Conservation (phyloP, 2,797 vertebrate species). For the Stomatorhinus walkeri region DNA sequence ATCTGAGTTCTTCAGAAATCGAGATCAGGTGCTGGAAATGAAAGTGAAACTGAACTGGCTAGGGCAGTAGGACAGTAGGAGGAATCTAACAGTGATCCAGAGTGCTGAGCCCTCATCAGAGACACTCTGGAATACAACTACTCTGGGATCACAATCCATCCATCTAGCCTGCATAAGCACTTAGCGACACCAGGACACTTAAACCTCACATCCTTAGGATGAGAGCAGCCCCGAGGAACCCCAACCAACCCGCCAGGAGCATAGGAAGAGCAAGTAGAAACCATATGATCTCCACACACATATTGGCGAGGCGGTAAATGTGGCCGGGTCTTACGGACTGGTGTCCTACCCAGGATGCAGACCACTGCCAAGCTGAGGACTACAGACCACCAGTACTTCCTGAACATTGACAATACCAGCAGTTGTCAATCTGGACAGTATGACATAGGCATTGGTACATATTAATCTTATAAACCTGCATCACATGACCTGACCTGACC, state of each 20-base stretch:
- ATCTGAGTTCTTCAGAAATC: background rate
- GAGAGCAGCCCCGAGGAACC: background rate
- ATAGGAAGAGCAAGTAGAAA: background rate
- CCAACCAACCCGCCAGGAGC: background rate
- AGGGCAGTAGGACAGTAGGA: background rate
- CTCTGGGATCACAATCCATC: background rate
- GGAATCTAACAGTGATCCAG: background rate
- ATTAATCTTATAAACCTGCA: background rate
- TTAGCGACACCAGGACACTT: background rate
- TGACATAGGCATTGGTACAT: background rate
- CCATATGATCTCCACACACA: background rate
- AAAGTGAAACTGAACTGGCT: background rate
- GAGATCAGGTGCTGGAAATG: background rate
- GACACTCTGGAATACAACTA: background rate
- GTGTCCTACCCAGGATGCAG: background rate
- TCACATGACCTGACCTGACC: background rate
- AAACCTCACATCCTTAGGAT: background rate
- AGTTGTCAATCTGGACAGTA: background rate
- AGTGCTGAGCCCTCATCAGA: background rate
- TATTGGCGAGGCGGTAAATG: background rate
- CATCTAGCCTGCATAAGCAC: background rate
- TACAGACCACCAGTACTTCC: background rate
- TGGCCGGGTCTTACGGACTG: background rate
- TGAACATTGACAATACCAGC: background rate
- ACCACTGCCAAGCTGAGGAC: background rate